Conservation (phyloP, 2,797 vertebrate genomes). For the Lepilemur ruficaudatus region DNA sequence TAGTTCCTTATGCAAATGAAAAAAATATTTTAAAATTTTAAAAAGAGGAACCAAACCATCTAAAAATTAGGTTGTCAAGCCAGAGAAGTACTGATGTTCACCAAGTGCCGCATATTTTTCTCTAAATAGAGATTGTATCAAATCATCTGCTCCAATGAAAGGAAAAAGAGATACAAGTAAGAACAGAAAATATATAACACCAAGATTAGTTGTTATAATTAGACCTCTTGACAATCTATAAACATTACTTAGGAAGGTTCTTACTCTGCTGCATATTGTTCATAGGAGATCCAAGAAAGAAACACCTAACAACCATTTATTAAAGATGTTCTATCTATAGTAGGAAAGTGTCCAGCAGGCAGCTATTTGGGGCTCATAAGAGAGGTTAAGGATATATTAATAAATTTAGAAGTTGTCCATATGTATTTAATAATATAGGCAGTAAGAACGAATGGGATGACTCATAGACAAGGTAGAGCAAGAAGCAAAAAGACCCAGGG, state of each 20-base stretch:
- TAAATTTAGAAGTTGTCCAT: neutral
- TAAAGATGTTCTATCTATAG: neutral
- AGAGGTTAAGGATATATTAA: neutral
- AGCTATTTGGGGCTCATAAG: neutral
- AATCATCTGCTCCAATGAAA: conserved; percentile 24
- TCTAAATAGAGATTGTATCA: neutral
- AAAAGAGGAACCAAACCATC: neutral
- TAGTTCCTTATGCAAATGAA: neutral
- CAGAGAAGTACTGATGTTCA: neutral
- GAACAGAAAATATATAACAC: neutral
- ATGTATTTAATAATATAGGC: neutral
- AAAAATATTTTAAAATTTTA: neutral
- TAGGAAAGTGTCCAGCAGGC: neutral
- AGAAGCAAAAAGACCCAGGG: neutral
- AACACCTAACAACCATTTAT: neutral
- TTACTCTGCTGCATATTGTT: neutral
- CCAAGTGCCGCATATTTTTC: neutral
- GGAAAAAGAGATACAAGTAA: neutral
- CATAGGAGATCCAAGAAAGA: neutral
- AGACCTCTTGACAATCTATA: neutral
- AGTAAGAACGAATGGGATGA: neutral
- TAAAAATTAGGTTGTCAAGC: neutral
- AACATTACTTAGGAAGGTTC: neutral
- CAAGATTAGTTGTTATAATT: neutral
- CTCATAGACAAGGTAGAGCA: neutral